phyloP scores from a whole-genome alignment of 2,797 vertebrate genomes.

The Tapirus indicus region DNA sequence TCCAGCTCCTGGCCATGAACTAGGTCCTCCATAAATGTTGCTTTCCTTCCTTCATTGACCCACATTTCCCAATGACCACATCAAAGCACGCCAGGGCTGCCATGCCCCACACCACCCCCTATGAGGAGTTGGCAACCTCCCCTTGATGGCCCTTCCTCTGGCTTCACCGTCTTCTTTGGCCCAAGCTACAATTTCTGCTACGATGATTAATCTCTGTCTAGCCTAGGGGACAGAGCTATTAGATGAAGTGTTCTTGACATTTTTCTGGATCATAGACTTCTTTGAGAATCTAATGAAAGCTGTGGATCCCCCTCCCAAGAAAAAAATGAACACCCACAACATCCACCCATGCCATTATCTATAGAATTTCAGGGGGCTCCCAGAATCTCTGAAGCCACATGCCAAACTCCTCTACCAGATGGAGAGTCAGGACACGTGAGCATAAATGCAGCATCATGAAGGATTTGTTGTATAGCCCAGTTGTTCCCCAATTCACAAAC shows the following conservation, averaged over 20 bases:
- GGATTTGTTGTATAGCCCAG: neutral
- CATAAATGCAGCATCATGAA: neutral
- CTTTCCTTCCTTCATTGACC: neutral
- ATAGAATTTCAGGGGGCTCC: neutral
- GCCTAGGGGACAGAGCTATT: neutral
- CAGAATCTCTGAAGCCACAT: neutral
- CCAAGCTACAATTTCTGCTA: neutral
- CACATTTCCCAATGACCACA: neutral
- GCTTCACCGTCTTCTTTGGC: neutral
- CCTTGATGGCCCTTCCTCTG: neutral
- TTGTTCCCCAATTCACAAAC: neutral
- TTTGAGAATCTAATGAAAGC: neutral
- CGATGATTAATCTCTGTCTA: neutral
- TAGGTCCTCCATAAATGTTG: neutral
- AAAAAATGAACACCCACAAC: neutral
- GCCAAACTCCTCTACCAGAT: neutral
- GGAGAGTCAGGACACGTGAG: neutral
- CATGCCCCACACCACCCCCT: accelerated
- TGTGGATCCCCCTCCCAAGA: neutral
- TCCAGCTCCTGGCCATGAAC: neutral
- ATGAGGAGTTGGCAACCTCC: accelerated
- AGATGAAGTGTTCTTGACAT: neutral
- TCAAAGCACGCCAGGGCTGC: neutral
- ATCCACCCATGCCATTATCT: neutral
- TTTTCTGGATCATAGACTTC: neutral